Base-by-base conservation (phyloP, 2,113 vertebrate species). In the Pteronura brasiliensis region DNA sequence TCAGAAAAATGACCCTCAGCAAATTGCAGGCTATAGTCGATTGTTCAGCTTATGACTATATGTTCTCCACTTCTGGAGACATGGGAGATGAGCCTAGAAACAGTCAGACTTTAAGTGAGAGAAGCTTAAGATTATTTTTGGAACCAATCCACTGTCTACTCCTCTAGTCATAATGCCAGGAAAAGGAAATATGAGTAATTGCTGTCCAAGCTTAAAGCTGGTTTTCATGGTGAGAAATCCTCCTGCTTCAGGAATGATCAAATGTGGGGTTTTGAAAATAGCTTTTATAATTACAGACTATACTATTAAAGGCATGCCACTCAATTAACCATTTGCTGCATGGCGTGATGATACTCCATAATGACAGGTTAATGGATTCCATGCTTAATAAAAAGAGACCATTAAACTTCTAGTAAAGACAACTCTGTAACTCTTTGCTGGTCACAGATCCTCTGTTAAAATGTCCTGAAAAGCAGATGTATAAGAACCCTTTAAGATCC, bases 301-400 rank as follows among this genome's bases (percentile, higher is more conserved):
- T 21, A 13, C 80, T 97, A 72, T 95, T 97, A 59, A 88, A 97
- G 95, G 90, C 88, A 88, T 77, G 83, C 90, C 93, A 96, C 23
- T 96, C 94, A 90, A 90, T 96, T 96, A 97, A 83, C 65, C 0
- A 27, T 74, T 92, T 97, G 96, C 61, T 57, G 4, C 52, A 83
- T 74, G 94, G 96, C 82, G 94, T 84, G 39, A 55, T 88, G 34
- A 84, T 86, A 90, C 90, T 74, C 79, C 3, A 7, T 94, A 90
- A 98, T 69, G 31, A 98, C 95, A 96, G 90, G 97, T 97, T 95
- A 98, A 96, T 93, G 92, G 67, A 74, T 97, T 97, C 92, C 94
- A 95, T 87, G 71, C 95, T 96, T 97, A 97, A 97, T 77, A 82
- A 96, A 94, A 95, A 93, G 90, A 47, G 39, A 82, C 57, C 61